Evolutionary conservation across 2,113 vertebrate genomes (phyloP).

Genomic region (Lynx canadensis): DNA sequence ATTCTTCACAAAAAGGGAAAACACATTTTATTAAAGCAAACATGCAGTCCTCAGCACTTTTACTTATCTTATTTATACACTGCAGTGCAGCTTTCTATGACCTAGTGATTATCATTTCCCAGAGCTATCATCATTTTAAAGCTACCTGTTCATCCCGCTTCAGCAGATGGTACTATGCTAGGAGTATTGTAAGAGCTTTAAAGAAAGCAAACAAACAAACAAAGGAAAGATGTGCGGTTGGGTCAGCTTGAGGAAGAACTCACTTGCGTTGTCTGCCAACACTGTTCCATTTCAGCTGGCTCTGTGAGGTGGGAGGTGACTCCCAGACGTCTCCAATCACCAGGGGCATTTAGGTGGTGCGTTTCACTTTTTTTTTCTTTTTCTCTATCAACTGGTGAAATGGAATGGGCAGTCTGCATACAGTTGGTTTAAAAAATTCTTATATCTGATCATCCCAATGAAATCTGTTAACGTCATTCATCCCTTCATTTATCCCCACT

Average conservation of each 20-base stretch:
- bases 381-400: not conserved
- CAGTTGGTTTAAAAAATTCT: not conserved
- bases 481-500: not conserved
- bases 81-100: slow-evolving; percentile 87
- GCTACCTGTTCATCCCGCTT: slow-evolving; percentile 85
- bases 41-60: slow-evolving; percentile 88
- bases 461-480: not conserved
- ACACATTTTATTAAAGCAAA: slow-evolving; percentile 87
- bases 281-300: slow-evolving; percentile 67
- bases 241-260: slow-evolving; percentile 76
- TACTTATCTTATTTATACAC: slow-evolving; percentile 89
- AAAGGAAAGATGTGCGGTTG: slow-evolving; percentile 64
- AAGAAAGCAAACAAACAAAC: slow-evolving; percentile 63
- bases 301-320: slow-evolving; percentile 27
- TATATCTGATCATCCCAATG: not conserved
- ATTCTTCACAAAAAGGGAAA: slow-evolving; percentile 86
- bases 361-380: slow-evolving; percentile 47
- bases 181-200: slow-evolving; percentile 75
- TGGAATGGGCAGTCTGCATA: not conserved
- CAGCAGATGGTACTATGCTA: slow-evolving; percentile 84
- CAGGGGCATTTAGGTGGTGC: slow-evolving; percentile 77
- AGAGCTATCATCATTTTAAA: slow-evolving; percentile 87
- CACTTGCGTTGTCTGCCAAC: slow-evolving; percentile 66
- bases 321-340: slow-evolving; percentile 71
- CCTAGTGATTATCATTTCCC: slow-evolving; percentile 88